Conservation (phyloP, 1,140 invertebrate species). For the Melanaphis sacchari region DNA sequence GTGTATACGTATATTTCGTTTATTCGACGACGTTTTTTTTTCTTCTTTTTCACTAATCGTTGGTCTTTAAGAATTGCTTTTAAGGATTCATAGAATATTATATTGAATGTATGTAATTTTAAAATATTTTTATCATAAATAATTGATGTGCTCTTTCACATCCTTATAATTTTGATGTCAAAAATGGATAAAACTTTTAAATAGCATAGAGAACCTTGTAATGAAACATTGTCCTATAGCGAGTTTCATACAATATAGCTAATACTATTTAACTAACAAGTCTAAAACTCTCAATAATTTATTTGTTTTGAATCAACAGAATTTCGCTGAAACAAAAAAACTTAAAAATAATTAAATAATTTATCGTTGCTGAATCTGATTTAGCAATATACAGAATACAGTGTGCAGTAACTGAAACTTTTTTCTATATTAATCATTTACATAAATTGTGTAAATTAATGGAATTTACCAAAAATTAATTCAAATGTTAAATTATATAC, state of each 20-base stretch:
- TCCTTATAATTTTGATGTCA: not conserved
- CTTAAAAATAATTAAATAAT: not conserved
- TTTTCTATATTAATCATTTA: too few species aligned
- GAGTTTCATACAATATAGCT: not conserved
- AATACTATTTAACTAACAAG: too few species aligned
- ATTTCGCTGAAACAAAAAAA: not conserved
- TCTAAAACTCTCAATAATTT: not conserved
- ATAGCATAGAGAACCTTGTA: not conserved
- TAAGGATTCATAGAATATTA: not conserved
- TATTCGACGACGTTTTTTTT: not conserved
- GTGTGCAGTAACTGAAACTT: not conserved
- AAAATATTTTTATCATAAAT: not conserved
- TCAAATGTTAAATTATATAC: too few species aligned
- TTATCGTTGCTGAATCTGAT: not conserved
- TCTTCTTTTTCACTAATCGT: too few species aligned
- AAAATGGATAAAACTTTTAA: not conserved
- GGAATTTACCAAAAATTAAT: too few species aligned
- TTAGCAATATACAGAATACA: not conserved
- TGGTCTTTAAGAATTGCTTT: not conserved
- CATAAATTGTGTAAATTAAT: too few species aligned
- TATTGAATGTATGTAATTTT: not conserved
- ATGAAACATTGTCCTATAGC: not conserved
- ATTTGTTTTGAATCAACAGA: not conserved
- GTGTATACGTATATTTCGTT: not conserved
- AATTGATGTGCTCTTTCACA: not conserved